phyloP scores from a whole-genome alignment of 2,797 vertebrate species.

The Peromyscus aztecus region DNA sequence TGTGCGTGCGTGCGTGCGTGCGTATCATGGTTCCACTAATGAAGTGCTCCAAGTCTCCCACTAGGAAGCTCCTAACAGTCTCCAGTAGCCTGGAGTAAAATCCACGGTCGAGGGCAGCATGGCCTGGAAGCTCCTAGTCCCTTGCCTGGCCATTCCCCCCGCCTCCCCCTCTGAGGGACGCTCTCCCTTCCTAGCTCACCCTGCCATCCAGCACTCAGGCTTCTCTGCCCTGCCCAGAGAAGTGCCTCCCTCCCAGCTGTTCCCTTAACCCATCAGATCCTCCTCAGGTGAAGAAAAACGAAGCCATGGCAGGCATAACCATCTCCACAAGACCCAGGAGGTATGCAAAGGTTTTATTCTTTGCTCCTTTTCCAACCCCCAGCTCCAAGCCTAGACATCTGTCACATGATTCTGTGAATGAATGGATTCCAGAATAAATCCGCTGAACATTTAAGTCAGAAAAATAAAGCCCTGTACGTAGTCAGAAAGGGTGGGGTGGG shows the following conservation, averaged over 20 bases:
- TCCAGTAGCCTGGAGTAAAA: neutral
- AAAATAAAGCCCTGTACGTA: neutral
- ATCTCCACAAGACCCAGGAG: neutral
- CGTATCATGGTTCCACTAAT: neutral
- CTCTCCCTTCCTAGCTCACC: neutral
- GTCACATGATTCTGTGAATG: neutral
- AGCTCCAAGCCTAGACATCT: neutral
- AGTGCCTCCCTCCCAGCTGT: neutral
- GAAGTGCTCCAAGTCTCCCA: neutral
- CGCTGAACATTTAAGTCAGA: neutral
- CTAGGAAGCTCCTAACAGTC: neutral
- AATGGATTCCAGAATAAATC: neutral
- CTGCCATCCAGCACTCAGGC: neutral
- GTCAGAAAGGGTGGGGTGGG: neutral
- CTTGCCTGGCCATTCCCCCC: neutral
- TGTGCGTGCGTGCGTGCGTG: accelerated
- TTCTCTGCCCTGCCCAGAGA: neutral
- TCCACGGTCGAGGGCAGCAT: neutral
- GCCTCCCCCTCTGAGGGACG: too few relatives aligned
- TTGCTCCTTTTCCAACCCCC: neutral
- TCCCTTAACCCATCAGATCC: neutral
- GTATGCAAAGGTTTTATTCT: neutral
- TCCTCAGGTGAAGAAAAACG: neutral
- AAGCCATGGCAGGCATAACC: accelerated
- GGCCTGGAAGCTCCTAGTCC: neutral